A percentile compares a stretch with the other conserved stretches of the same genome.
These are phyloP conservation scores for Pelecanoides urinatrix DNA, from an alignment of 2,113 vertebrate species.

Conservation along the genomic window DNA sequence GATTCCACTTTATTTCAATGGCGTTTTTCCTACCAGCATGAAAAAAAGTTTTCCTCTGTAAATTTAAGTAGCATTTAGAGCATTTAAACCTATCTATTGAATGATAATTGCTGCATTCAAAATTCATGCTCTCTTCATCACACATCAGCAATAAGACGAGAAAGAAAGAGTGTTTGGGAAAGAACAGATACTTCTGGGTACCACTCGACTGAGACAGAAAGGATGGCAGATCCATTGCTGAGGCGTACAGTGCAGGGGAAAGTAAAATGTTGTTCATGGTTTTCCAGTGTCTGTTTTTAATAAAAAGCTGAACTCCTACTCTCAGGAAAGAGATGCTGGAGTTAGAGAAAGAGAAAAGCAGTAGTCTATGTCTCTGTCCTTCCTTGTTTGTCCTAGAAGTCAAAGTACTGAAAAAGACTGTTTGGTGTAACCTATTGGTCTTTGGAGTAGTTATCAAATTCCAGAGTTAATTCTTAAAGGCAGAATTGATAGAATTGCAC, in stretches of 20 bases:
- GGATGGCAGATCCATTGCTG: background rate
- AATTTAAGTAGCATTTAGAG: slow-evolving; percentile 10
- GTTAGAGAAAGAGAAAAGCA: background rate
- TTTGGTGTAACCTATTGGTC: background rate
- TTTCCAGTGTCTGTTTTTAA: background rate
- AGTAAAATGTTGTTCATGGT: background rate
- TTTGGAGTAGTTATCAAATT: background rate
- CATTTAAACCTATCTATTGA: slow-evolving; percentile 21
- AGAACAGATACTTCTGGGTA: background rate
- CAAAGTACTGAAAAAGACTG: background rate
- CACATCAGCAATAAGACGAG: background rate
- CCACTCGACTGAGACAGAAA: background rate
- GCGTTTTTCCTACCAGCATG: background rate
- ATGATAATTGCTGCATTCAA: slow-evolving; percentile 30
- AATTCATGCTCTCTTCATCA: slow-evolving; percentile 4
- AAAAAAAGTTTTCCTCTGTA: background rate
- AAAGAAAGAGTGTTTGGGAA: background rate
- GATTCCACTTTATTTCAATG: background rate
- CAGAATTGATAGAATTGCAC: background rate
- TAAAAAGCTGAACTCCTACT: background rate
- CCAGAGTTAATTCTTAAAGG: background rate
- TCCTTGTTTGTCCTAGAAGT: background rate
- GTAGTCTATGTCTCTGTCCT: background rate
- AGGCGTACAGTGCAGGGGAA: background rate
- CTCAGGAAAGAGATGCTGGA: background rate